phyloP scores from a whole-genome alignment of 2,888 invertebrate genomes.

The Cheilosia soror region DNA sequence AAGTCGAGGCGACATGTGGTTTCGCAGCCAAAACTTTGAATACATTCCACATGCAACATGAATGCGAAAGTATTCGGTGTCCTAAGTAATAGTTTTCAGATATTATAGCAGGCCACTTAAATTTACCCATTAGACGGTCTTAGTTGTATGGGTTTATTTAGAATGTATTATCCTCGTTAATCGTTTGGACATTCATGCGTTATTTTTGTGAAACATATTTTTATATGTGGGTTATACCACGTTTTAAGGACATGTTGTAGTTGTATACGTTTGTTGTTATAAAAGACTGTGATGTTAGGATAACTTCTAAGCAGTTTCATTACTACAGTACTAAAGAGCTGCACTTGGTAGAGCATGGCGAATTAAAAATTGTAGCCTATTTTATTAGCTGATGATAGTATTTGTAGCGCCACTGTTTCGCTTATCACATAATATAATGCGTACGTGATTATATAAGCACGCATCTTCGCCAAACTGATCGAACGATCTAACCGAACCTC shows the following conservation, averaged over 20 bases:
- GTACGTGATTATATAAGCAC: no score
- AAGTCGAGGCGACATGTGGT: constrained; percentile 64
- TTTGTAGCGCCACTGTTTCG: background rate
- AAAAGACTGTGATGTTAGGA: background rate
- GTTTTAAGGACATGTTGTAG: background rate
- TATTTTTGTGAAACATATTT: background rate
- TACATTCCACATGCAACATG: constrained; percentile 47
- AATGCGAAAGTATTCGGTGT: constrained; percentile 14
- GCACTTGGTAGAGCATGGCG: no score
- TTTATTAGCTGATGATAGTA: background rate
- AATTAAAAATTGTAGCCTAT: constrained; percentile 12
- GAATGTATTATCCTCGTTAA: constrained; percentile 18
- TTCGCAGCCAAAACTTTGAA: constrained; percentile 69
- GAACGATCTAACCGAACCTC: background rate
- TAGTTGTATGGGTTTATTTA: constrained; percentile 18
- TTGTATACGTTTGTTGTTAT: background rate
- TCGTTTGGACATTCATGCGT: constrained; percentile 9
- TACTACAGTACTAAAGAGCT: no score
- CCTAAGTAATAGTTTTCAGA: background rate
- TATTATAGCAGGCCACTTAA: constrained; percentile 20
- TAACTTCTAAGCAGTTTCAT: no score
- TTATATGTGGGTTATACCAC: no score
- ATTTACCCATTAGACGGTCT: constrained; percentile 9
- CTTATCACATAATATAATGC: background rate
- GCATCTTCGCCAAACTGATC: background rate